A percentile compares a stretch with the other conserved stretches of the same genome.
phyloP scores from a whole-genome alignment of 2,888 invertebrate species.

The Pegoplata infirma region DNA sequence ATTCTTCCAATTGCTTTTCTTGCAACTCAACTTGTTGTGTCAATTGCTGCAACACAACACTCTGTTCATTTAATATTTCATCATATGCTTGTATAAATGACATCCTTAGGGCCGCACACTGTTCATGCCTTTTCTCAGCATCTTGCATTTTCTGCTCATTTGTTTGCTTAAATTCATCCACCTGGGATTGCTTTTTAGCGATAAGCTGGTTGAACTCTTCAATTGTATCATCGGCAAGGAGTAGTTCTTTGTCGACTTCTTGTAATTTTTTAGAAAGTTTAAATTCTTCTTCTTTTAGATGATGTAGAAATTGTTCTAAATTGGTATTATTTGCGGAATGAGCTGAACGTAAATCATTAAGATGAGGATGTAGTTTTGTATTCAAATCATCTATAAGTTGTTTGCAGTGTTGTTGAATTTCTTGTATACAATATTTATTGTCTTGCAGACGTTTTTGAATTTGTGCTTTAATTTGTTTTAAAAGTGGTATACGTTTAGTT shows the following conservation, averaged over 20 bases:
- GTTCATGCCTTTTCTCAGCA: slow-evolving; percentile 61
- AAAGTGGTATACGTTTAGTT: slow-evolving; percentile 40
- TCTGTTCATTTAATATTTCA: slow-evolving; percentile 30
- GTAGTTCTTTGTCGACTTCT: slow-evolving; percentile 46
- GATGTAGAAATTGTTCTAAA: slow-evolving; percentile 49
- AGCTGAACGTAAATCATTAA: slow-evolving; percentile 39
- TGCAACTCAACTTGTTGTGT: slow-evolving; percentile 20
- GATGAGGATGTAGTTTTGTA: slow-evolving; percentile 31
- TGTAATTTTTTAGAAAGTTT: slow-evolving; percentile 33
- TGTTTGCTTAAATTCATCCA: slow-evolving; percentile 29
- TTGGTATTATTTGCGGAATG: slow-evolving; percentile 47
- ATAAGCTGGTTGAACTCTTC: slow-evolving; percentile 42
- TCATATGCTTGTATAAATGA: slow-evolving; percentile 32
- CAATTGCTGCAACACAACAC: slow-evolving; percentile 20
- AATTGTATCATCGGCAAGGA: slow-evolving; percentile 18
- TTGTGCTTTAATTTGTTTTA: slow-evolving; percentile 26
- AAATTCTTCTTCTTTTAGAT: slow-evolving; percentile 36
- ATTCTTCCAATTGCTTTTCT: slow-evolving; percentile 32
- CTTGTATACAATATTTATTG: slow-evolving; percentile 31
- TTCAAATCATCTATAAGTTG: slow-evolving; percentile 41
- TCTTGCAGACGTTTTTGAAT: slow-evolving; percentile 18
- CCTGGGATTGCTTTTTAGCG: slow-evolving; percentile 10
- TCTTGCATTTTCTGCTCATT: slow-evolving; percentile 63
- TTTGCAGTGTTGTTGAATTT: slow-evolving; percentile 40
- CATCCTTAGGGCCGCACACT: slow-evolving; percentile 25